Evolutionary conservation across 2,797 vertebrate species (phyloP), one percentile per base, ranked within the genome.

Genomic region (Chaetodon trifasciatus): DNA sequence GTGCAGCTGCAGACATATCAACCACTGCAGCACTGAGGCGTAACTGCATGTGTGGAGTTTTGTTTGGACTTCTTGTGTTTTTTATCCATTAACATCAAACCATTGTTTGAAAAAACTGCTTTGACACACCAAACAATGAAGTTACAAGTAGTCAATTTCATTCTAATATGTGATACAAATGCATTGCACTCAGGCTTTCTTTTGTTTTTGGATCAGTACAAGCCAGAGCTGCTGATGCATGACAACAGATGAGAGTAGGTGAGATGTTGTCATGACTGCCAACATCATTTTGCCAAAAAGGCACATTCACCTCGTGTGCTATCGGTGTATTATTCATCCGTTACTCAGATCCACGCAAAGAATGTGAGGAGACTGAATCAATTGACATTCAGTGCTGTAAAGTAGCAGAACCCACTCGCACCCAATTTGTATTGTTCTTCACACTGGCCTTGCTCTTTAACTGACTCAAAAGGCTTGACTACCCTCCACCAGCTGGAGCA

Each of bases 1-100:
- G 58, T 66, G 63, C 73, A 82, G 73, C 76, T 76, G 50, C 37
- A 47, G 62, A 74, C n/a, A 19, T 47, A 52, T 21, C 46, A 60
- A 76, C 7, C 49, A 66, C 16, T 21, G 9, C 15, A 10, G 32
- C 21, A n/a, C 8, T 17, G 6, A 55, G 44, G 24, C 6, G 16
- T n/a, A 32, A 28, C 39, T 19, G 19, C 16, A 4, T 8, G 21
- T 50, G n/a, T 66, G 53, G 46, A 23, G 16, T 52, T 62, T 8
- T 19, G 3, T 56, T 46, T 50, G 5, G 10, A 42, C 8, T 5
- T 39, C 17, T 28, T 46, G 37, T 67, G 12, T 4, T 13, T 56
- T 69, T 62, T 8, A 49, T 4, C 37, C 8, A 55, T 40, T 72
- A 78, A 13, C 28, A 46, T 21, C 19, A 24, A 53, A 65, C 6